Conservation (phyloP, 2,888 invertebrate genomes). For the Agrilus biguttatus region DNA sequence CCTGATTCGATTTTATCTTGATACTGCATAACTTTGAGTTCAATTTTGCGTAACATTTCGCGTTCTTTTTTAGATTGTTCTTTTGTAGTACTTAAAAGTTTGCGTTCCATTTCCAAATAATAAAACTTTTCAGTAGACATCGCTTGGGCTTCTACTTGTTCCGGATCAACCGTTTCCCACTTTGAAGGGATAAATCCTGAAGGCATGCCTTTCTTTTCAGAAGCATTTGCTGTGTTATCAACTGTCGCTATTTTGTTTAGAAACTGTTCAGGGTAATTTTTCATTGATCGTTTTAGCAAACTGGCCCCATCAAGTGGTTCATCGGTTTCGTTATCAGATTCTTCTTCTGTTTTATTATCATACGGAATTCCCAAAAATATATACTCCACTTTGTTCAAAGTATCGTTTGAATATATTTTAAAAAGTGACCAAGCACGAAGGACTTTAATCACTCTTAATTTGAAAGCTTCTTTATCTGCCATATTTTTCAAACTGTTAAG, state of each 20-base stretch:
- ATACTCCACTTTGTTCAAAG: constrained; percentile 69
- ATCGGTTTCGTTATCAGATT: constrained; percentile 26
- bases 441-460: constrained; percentile 69
- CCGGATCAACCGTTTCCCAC: constrained; percentile 90
- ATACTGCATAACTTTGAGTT: constrained; percentile 81
- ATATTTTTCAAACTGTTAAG: constrained; percentile 55
- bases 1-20: constrained; percentile 85
- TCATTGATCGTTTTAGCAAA: constrained; percentile 21
- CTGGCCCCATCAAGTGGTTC: constrained; percentile 26
- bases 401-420: constrained; percentile 83
- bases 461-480: constrained; percentile 82
- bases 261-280: constrained; percentile 10
- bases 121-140: constrained; percentile 79
- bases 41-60: constrained; percentile 59
- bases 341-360: constrained; percentile 10
- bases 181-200: constrained; percentile 71
- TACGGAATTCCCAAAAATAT: constrained; percentile 60
- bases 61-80: constrained; percentile 19
- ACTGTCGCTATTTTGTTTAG: constrained; percentile 2
- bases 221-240: constrained; percentile 2
- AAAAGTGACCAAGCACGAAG: constrained; percentile 93
- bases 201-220: constrained; percentile 28
- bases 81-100: constrained; percentile 33
- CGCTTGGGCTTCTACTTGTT: constrained; percentile 60
- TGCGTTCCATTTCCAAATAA: constrained; percentile 31